These are phyloP conservation scores for Gadopsis marmoratus DNA, from an alignment of 2,797 vertebrate genomes.

Conservation along the genomic window DNA sequence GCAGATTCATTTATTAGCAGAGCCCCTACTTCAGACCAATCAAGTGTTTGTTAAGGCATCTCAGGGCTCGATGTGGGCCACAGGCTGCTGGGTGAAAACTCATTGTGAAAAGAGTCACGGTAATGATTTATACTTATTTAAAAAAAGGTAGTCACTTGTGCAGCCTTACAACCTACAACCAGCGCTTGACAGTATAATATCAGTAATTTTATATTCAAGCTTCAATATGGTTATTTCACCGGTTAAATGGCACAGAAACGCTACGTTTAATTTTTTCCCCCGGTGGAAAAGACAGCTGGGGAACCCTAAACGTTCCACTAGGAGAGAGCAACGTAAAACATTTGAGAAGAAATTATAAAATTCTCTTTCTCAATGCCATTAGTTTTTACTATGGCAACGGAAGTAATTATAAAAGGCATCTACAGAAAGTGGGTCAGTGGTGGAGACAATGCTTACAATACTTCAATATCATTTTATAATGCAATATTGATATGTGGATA, in stretches of 20 bases:
- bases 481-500: background rate
- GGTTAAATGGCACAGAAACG: background rate
- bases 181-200: background rate
- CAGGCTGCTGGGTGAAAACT: constrained; percentile 14
- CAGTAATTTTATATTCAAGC: background rate
- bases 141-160: background rate
- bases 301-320: background rate
- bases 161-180: background rate
- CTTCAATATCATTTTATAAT: background rate
- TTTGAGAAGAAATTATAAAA: background rate
- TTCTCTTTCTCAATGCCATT: background rate
- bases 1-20: constrained; percentile 13
- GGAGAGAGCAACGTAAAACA: background rate
- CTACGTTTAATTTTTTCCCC: background rate
- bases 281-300: background rate
- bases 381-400: background rate
- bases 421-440: background rate
- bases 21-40: constrained; percentile 32
- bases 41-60: constrained; percentile 35
- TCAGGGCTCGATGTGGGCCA: constrained; percentile 10
- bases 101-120: background rate
- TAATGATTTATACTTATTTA: constrained; percentile 7
- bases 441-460: background rate
- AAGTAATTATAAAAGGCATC: background rate
- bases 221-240: background rate